A percentile compares a stretch with the other conserved stretches of the same genome.
These are phyloP conservation scores for Phoxinus phoxinus DNA, from an alignment of 2,113 vertebrate species.

Conservation along the genomic window DNA sequence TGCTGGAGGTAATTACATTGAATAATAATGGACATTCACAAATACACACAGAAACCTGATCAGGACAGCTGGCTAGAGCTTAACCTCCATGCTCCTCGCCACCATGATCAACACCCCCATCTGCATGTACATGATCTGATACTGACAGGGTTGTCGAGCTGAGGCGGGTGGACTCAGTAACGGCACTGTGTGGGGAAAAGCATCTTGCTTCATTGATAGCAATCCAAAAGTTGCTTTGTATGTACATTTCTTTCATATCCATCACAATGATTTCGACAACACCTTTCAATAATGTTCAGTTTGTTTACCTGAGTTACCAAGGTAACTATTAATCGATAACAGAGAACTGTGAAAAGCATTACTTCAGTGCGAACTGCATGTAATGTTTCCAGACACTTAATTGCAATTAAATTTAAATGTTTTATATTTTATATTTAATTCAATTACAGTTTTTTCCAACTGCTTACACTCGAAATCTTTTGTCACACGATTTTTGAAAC, in stretches of 20 bases:
- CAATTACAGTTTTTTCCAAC: too few relatives aligned
- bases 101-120: not conserved
- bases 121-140: not conserved
- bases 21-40: conserved; percentile 20
- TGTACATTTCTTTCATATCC: too few relatives aligned
- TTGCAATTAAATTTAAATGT: not conserved
- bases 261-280: not conserved
- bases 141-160: not conserved
- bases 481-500: too few relatives aligned
- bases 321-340: not conserved
- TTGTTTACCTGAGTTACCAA: not conserved
- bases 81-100: not conserved
- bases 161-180: too few relatives aligned
- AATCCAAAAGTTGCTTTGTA: not conserved
- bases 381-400: not conserved
- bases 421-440: not conserved
- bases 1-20: conserved; percentile 26
- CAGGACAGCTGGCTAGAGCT: not conserved
- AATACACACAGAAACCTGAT: not conserved
- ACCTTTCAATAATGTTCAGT: not conserved
- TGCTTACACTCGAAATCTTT: too few relatives aligned
- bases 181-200: too few relatives aligned
- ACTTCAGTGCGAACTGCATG: not conserved
- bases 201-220: not conserved
- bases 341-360: not conserved